Conservation (phyloP, 2,113 vertebrate species). For the Chloropsis hardwickii region DNA sequence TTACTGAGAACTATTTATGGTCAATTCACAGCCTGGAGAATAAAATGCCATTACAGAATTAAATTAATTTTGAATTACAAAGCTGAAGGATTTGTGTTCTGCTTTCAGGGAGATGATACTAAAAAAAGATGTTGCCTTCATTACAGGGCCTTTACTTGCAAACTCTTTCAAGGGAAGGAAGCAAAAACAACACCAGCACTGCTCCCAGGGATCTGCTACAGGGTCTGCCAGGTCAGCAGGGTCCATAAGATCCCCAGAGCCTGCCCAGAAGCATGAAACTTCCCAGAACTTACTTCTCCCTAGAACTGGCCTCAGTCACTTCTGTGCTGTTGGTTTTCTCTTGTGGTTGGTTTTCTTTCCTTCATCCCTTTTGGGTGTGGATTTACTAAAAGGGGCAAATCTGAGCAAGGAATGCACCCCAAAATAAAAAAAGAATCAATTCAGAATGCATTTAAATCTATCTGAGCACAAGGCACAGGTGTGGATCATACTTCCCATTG, state of each 20-base stretch:
- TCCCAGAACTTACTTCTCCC: neutral
- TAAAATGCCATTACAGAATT: slow-evolving; percentile 14
- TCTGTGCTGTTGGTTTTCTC: neutral
- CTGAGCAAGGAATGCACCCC: neutral
- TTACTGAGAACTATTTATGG: slow-evolving; percentile 32
- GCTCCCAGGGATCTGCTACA: neutral
- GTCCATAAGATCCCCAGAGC: neutral
- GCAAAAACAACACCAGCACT: neutral
- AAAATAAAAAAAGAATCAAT: neutral
- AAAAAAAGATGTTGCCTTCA: neutral
- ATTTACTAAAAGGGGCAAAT: neutral
- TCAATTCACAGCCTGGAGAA: slow-evolving; percentile 51
- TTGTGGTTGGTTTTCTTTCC: neutral
- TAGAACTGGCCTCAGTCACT: neutral
- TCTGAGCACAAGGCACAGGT: neutral
- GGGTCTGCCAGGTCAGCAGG: neutral
- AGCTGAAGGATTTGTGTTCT: neutral
- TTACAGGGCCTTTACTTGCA: neutral
- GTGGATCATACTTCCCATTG: neutral
- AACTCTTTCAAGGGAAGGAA: neutral
- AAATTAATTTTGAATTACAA: slow-evolving; percentile 19
- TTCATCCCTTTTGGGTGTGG: neutral
- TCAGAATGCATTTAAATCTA: neutral
- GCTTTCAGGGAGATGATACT: neutral
- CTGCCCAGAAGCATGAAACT: neutral